A percentile compares a stretch with the other conserved stretches of the same genome.
These are phyloP conservation scores for Ptilodon capucinus DNA, from an alignment of 2,888 invertebrate species.

Conservation along the genomic window DNA sequence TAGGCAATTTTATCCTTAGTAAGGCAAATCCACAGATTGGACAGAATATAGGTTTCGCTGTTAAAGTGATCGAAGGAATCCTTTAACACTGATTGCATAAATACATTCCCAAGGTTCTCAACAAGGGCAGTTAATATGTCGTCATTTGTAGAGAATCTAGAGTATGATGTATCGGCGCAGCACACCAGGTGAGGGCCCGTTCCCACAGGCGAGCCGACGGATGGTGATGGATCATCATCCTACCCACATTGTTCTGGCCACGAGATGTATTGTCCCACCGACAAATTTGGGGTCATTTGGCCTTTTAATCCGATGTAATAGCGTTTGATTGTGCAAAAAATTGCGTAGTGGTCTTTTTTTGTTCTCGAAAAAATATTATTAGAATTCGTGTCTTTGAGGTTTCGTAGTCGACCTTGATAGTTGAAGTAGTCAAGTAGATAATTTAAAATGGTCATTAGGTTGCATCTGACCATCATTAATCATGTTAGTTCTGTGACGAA, in stretches of 20 bases:
- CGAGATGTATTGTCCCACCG: constrained; percentile 59
- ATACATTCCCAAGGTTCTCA: constrained; percentile 32
- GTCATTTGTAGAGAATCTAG: constrained; percentile 50
- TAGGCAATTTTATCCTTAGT: too few species aligned
- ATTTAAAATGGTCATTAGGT: background rate
- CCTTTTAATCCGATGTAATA: constrained; percentile 46
- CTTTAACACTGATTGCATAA: constrained; percentile 13
- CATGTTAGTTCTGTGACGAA: background rate
- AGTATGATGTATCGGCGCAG: constrained; percentile 60
- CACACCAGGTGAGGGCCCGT: constrained; percentile 72
- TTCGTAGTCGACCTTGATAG: background rate
- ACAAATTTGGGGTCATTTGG: constrained; percentile 75
- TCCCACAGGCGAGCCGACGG: constrained; percentile 65
- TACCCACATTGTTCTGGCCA: constrained; percentile 61
- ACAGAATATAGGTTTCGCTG: too few species aligned
- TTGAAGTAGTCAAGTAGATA: background rate
- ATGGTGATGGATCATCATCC: constrained; percentile 80
- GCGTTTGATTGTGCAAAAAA: constrained; percentile 49
- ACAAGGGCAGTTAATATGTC: constrained; percentile 21
- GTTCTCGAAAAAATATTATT: background rate
- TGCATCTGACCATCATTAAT: background rate
- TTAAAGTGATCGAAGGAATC: too few species aligned
- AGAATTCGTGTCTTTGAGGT: background rate
- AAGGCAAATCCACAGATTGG: too few species aligned
- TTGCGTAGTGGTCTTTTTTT: background rate